Percentiles rank a stretch among this genome's conserved stretches.
These are phyloP conservation scores for Monodelphis domestica DNA, from an alignment of 2,797 vertebrate species.

Conservation along the genomic window DNA sequence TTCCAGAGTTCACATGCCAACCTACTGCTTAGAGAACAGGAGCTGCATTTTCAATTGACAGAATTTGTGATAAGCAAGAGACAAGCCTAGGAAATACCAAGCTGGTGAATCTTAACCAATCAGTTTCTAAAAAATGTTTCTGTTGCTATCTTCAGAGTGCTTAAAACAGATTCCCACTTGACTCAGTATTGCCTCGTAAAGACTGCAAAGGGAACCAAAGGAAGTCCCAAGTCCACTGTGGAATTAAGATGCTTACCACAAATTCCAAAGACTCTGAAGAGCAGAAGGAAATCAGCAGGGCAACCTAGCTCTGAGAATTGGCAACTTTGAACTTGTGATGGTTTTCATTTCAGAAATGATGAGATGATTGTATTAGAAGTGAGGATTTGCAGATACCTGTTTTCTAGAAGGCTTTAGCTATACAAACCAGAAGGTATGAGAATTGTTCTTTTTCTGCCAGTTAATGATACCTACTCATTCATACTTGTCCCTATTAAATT, in stretches of 20 bases:
- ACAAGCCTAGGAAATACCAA: background rate
- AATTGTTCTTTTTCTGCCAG: background rate
- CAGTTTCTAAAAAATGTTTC: background rate
- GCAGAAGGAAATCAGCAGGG: background rate
- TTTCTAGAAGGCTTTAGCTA: background rate
- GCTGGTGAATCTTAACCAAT: background rate
- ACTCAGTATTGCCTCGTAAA: background rate
- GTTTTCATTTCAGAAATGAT: background rate
- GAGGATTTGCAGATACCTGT: background rate
- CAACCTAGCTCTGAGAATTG: background rate
- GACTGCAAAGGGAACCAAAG: constrained; percentile 42
- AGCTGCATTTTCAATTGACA: background rate
- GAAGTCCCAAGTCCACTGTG: constrained; percentile 60
- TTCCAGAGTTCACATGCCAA: background rate
- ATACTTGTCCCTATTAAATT: background rate
- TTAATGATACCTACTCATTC: background rate
- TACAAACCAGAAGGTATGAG: background rate
- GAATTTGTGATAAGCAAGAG: background rate
- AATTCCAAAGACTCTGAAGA: background rate
- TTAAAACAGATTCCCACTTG: background rate
- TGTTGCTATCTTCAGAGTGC: background rate
- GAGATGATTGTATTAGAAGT: background rate
- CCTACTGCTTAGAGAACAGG: background rate
- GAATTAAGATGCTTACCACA: constrained; percentile 44
- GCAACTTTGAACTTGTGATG: background rate